These are phyloP conservation scores for Calidris pugnax DNA, from an alignment of 2,113 vertebrate genomes.

Conservation along the genomic window DNA sequence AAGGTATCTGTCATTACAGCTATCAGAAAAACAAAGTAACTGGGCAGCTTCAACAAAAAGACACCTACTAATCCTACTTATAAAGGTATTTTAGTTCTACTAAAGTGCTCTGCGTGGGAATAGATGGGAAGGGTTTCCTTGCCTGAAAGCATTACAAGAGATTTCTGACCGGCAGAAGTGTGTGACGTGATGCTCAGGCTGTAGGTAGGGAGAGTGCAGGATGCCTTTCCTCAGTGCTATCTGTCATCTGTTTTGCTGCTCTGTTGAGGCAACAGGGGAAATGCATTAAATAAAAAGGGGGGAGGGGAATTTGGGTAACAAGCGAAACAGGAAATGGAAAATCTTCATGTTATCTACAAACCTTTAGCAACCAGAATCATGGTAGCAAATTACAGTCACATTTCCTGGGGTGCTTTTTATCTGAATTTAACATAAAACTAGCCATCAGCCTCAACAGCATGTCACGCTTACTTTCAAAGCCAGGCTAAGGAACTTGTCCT, in stretches of 20 bases:
- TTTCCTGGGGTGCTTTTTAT: slow-evolving; percentile 11
- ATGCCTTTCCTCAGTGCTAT: neutral
- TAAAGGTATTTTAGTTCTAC: neutral
- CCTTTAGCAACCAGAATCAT: neutral
- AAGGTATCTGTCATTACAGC: neutral
- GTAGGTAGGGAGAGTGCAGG: neutral
- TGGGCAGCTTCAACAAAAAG: neutral
- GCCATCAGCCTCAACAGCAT: neutral
- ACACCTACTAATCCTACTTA: neutral
- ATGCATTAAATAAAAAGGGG: neutral
- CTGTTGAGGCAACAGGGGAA: neutral
- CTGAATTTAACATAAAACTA: slow-evolving; percentile 25
- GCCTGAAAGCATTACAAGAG: neutral
- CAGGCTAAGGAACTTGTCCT: slow-evolving; percentile 30
- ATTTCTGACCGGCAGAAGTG: neutral
- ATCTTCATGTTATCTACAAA: slow-evolving; percentile 3
- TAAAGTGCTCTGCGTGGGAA: neutral
- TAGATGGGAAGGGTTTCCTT: neutral
- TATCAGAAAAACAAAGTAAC: neutral
- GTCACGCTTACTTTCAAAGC: slow-evolving; percentile 1
- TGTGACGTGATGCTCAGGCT: neutral
- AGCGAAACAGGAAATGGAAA: neutral
- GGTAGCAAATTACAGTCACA: neutral
- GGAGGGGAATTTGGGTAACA: neutral
- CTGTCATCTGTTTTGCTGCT: neutral